These are phyloP conservation scores for Buathra laborator DNA, from an alignment of 2,888 invertebrate genomes.

Conservation along the genomic window DNA sequence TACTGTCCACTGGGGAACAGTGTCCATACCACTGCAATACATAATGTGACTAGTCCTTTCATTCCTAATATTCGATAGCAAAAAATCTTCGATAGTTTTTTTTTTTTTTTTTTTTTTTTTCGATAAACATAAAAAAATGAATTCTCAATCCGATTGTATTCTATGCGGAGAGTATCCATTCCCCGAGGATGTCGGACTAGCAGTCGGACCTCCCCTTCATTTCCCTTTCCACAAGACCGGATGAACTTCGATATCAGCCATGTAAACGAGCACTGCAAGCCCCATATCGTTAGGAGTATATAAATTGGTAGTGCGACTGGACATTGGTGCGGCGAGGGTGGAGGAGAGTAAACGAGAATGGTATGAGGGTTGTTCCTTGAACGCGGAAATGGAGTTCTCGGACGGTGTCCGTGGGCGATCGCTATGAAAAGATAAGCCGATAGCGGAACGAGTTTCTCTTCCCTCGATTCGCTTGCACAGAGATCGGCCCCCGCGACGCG, in stretches of 20 bases:
- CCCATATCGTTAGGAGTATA: constrained; percentile 80
- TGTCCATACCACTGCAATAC: constrained; percentile 57
- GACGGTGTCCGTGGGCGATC: constrained; percentile 78
- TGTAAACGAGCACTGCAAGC: constrained; percentile 80
- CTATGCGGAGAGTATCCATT: constrained; percentile 67
- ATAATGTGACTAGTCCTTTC: constrained; percentile 53
- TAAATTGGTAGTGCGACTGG: constrained; percentile 79
- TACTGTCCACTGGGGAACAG: constrained; percentile 59
- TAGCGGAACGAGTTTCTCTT: constrained; percentile 55
- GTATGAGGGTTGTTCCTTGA: constrained; percentile 73
- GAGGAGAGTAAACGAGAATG: constrained; percentile 12
- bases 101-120: background rate
- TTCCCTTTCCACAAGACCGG: constrained; percentile 27
- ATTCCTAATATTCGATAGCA: constrained; percentile 16
- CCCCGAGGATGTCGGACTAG: constrained; percentile 23
- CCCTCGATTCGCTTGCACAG: constrained; percentile 34
- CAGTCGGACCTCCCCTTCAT: constrained; percentile 15
- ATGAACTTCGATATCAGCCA: constrained; percentile 74
- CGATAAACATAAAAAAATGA: constrained; percentile 11
- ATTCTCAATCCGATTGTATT: constrained; percentile 3
- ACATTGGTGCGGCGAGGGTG: constrained; percentile 53
- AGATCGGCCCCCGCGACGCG: constrained; percentile 61
- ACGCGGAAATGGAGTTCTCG: constrained; percentile 84
- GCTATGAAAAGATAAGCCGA: constrained; percentile 82
- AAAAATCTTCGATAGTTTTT: constrained; percentile 31